Conservation (phyloP, 1,140 invertebrate genomes). For the Leptopilina clavipes region DNA sequence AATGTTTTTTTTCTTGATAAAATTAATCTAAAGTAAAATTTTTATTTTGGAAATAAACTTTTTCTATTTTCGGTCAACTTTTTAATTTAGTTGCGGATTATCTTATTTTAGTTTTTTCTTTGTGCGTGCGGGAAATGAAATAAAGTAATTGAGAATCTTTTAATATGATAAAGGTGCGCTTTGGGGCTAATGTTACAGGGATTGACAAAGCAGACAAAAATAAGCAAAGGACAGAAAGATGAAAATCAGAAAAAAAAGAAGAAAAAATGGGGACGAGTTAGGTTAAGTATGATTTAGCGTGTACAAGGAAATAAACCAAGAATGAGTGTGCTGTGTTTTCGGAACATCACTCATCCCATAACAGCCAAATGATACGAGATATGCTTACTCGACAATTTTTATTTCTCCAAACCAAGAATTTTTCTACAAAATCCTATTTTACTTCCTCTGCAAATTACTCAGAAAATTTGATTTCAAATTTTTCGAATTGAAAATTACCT, state of each 20-base stretch:
- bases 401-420: constrained; percentile 35
- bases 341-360: constrained; percentile 51
- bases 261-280: constrained; percentile 41
- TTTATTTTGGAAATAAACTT: neutral
- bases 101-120: neutral
- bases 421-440: neutral
- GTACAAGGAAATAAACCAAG: constrained; percentile 48
- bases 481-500: too few species aligned
- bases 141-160: constrained; percentile 29
- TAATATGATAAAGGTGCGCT: constrained; percentile 1
- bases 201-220: constrained; percentile 9
- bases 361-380: constrained; percentile 46
- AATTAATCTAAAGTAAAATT: too few species aligned
- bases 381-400: constrained; percentile 48
- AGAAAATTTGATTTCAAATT: too few species aligned
- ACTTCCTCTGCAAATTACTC: too few species aligned
- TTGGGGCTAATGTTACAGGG: neutral
- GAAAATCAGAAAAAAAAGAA: constrained; percentile 36
- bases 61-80: neutral
- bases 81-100: neutral
- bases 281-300: constrained; percentile 50
- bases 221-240: constrained; percentile 38
- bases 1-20: too few species aligned
- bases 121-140: neutral
- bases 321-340: constrained; percentile 48